phyloP scores from a whole-genome alignment of 2,888 invertebrate genomes.

The Calliscelio sp. region DNA sequence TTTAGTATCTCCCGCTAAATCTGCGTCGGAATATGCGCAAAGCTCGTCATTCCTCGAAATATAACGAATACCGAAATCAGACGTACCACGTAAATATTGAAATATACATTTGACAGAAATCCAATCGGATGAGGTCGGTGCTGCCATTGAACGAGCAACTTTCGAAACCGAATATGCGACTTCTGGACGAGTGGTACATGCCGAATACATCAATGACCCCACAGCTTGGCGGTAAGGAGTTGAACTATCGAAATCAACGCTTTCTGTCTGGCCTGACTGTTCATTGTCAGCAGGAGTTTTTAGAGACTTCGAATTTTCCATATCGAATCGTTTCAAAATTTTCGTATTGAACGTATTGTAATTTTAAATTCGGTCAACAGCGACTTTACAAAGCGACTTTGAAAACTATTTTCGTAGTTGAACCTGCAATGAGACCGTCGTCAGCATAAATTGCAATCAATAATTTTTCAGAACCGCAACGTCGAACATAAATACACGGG shows the following conservation, averaged over 20 bases:
- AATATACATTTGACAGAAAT: constrained; percentile 32
- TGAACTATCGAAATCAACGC: constrained; percentile 52
- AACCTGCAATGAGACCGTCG: constrained; percentile 71
- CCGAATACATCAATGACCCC: constrained; percentile 68
- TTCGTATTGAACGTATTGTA: constrained; percentile 70
- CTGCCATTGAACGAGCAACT: constrained; percentile 30
- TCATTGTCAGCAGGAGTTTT: constrained; percentile 69
- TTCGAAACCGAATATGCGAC: constrained; percentile 18
- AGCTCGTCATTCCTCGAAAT: not conserved
- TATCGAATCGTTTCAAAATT: constrained; percentile 46
- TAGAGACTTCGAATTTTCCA: constrained; percentile 61
- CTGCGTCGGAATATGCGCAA: constrained; percentile 28
- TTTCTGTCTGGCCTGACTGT: constrained; percentile 31
- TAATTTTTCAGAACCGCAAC: constrained; percentile 52
- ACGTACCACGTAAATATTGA: constrained; percentile 10
- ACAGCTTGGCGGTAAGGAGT: constrained; percentile 63
- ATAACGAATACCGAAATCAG: constrained; percentile 12
- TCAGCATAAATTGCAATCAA: constrained; percentile 74
- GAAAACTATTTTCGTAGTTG: not conserved
- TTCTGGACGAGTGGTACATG: constrained; percentile 37
- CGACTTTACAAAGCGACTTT: not conserved
- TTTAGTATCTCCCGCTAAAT: constrained; percentile 21
- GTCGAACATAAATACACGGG: constrained; percentile 70
- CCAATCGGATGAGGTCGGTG: constrained; percentile 10
- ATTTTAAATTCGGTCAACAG: constrained; percentile 22